Evolutionary conservation across 2,797 vertebrate genomes (phyloP).

Genomic region (Melanogrammus aeglefinus): DNA sequence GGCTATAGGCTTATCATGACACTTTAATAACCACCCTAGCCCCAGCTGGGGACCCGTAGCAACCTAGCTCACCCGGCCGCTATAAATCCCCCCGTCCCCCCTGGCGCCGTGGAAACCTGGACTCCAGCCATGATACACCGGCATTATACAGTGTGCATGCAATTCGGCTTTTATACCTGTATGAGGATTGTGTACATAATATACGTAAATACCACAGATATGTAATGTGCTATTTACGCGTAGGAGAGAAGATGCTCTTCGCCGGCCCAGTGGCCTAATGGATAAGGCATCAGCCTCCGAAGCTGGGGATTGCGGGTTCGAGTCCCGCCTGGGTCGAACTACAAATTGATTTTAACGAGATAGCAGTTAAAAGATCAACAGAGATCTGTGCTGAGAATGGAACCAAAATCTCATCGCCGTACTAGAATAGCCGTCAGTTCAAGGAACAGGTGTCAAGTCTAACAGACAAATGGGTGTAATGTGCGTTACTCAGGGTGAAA

Average conservation of each 20-base stretch:
- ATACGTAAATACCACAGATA: no score
- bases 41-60: neutral
- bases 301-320: constrained; percentile 80
- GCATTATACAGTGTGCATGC: neutral
- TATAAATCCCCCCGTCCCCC: neutral
- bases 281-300: constrained; percentile 80
- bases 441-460: neutral
- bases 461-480: neutral
- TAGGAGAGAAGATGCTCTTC: neutral
- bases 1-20: constrained; percentile 8
- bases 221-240: no score
- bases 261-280: constrained; percentile 79
- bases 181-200: neutral
- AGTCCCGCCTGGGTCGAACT: constrained; percentile 78
- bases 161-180: neutral
- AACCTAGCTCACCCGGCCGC: neutral
- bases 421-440: no score
- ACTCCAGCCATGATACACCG: neutral
- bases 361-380: no score
- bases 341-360: no score
- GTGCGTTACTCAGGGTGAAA: neutral
- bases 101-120: neutral
- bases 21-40: constrained; percentile 10
- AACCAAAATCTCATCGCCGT: no score
- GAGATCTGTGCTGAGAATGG: no score